A percentile compares a stretch with the other conserved stretches of the same genome.
phyloP scores from a whole-genome alignment of 92 coral and sea anemone genomes.

The Blastomussa wellsi region DNA sequence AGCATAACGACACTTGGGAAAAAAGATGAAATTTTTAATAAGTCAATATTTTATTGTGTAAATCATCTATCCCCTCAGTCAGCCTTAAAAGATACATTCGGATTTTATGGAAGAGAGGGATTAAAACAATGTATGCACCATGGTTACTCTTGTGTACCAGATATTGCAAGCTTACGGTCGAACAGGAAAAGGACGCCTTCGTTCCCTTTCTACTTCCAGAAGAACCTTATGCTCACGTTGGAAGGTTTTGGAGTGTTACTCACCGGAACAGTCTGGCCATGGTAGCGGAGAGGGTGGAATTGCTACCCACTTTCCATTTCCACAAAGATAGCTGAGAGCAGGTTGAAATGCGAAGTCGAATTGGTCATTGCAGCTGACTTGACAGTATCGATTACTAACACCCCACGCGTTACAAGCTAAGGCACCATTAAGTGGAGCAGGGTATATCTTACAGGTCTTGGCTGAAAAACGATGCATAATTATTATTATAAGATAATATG shows the following conservation, averaged over 20 bases:
- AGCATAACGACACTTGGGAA: no score
- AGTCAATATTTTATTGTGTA: no score
- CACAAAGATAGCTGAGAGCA: conserved; percentile 67
- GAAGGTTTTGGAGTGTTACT: conserved; percentile 3
- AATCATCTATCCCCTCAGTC: no score
- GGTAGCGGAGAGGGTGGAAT: conserved; percentile 50
- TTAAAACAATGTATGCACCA: no score
- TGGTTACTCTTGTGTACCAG: no score
- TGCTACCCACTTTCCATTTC: conserved; percentile 66
- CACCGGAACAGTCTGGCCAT: conserved; percentile 94
- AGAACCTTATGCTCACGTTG: neutral
- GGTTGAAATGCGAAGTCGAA: conserved; percentile 86
- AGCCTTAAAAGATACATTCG: no score
- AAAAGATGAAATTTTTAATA: no score
- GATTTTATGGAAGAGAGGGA: no score
- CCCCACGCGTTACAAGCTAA: conserved; percentile 81
- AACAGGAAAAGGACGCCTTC: neutral
- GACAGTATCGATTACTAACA: conserved; percentile 59
- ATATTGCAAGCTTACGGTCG: neutral
- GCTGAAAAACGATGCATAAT: conserved; percentile 44
- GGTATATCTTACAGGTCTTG: conserved; percentile 60
- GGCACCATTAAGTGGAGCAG: conserved; percentile 86
- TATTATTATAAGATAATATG: neutral
- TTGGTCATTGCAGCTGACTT: conserved; percentile 69
- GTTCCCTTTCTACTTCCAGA: neutral